phyloP scores from a whole-genome alignment of 2,113 vertebrate genomes.

The Caloenas nicobarica region DNA sequence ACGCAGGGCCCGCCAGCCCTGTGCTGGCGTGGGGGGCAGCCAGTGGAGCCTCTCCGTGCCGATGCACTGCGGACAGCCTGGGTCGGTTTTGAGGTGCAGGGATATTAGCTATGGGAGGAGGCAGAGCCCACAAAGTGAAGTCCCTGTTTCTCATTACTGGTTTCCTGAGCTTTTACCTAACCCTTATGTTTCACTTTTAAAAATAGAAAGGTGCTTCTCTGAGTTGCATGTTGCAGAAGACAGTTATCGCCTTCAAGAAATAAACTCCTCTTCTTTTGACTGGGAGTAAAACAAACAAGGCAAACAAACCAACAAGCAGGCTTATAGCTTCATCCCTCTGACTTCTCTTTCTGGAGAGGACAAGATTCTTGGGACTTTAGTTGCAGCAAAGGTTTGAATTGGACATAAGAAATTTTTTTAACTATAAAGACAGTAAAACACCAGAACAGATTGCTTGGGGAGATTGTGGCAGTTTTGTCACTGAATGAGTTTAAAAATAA shows the following conservation, averaged over 20 bases:
- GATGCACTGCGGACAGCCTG: neutral
- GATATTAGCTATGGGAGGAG: neutral
- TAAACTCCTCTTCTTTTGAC: neutral
- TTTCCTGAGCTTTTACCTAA: constrained; percentile 12
- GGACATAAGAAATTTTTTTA: neutral
- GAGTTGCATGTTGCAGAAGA: neutral
- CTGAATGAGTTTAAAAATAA: neutral
- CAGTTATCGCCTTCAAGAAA: neutral
- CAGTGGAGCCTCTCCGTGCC: neutral
- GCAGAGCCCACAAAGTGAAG: neutral
- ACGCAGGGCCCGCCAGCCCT: neutral
- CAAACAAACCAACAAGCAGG: rapidly evolving
- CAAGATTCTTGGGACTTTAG: neutral
- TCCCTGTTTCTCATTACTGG: neutral
- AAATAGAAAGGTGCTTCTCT: constrained; percentile 17
- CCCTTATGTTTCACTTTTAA: neutral
- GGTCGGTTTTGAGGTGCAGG: rapidly evolving
- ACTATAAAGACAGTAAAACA: neutral
- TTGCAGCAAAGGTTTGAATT: neutral
- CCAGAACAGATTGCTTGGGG: neutral
- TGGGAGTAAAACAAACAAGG: neutral
- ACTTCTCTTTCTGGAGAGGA: neutral
- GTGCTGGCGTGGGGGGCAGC: neutral
- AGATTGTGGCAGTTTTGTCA: neutral
- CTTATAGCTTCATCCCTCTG: neutral